Evolutionary conservation across 2,113 vertebrate genomes (phyloP).

Genomic region (Phaethon lepturus): DNA sequence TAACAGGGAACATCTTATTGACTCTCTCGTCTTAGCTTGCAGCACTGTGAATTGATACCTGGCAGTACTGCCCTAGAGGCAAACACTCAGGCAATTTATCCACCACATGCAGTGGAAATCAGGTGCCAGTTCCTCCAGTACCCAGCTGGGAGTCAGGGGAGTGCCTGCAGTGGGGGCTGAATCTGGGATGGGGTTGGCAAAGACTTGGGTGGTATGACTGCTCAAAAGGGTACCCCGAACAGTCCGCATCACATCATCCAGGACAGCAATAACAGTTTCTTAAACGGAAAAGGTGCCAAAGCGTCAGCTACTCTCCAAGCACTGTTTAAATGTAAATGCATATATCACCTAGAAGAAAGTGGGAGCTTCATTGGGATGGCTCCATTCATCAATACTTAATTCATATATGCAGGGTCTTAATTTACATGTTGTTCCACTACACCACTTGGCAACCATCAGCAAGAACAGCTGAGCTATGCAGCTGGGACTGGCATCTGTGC

Average conservation of each 20-base stretch:
- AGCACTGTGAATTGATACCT: not conserved
- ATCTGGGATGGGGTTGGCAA: not conserved
- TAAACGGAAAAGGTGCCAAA: not conserved
- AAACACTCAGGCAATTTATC: not conserved
- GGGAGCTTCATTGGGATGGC: not conserved
- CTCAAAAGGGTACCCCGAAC: not conserved
- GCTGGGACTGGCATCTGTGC: constrained; percentile 12
- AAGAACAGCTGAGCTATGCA: constrained; percentile 10
- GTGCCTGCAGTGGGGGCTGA: not conserved
- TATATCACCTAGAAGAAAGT: not conserved
- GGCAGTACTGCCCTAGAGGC: not conserved
- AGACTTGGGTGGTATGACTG: not conserved
- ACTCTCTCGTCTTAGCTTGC: not conserved
- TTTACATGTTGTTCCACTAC: constrained; percentile 1
- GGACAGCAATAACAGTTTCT: not conserved
- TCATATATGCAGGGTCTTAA: not conserved
- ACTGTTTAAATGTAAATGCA: not conserved
- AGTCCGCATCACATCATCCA: not conserved
- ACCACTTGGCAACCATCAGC: constrained; percentile 18
- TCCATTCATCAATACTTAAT: constrained; percentile 9
- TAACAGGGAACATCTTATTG: not conserved
- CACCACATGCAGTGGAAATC: not conserved
- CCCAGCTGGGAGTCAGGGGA: not conserved
- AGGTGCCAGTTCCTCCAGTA: not conserved
- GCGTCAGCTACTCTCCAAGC: not conserved